These are phyloP conservation scores for Leucophenga maculata DNA, from an alignment of 2,888 invertebrate species.

Conservation along the genomic window DNA sequence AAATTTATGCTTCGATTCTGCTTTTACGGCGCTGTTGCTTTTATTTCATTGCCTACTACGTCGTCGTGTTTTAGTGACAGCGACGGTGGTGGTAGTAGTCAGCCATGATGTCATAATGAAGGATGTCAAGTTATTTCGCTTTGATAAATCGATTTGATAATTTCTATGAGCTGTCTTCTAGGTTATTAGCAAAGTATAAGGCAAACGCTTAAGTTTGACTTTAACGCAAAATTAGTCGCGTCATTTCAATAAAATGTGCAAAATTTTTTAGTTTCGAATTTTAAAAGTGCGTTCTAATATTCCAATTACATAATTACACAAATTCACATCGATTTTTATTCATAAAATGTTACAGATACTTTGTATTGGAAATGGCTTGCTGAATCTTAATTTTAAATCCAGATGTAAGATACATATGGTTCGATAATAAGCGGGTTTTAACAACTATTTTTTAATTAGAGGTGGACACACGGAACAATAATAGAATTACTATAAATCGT, in stretches of 20 bases:
- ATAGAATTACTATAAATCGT: too few relatives aligned
- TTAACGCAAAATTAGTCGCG: background rate
- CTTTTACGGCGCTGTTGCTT: constrained; percentile 21
- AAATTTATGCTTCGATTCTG: constrained; percentile 22
- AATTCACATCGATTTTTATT: too few relatives aligned
- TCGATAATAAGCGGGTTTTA: too few relatives aligned
- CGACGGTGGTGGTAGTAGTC: background rate
- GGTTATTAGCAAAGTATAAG: background rate
- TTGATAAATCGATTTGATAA: constrained; percentile 26
- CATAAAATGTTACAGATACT: too few relatives aligned
- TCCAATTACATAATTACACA: too few relatives aligned
- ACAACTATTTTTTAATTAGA: too few relatives aligned
- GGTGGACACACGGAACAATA: too few relatives aligned
- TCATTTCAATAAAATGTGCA: background rate
- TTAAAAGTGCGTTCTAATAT: too few relatives aligned
- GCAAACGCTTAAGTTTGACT: too few relatives aligned
- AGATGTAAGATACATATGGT: too few relatives aligned
- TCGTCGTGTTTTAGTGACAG: background rate
- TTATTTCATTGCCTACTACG: background rate
- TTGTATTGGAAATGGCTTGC: too few relatives aligned
- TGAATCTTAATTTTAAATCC: too few relatives aligned
- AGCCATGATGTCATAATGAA: constrained; percentile 25
- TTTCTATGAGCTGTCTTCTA: constrained; percentile 18
- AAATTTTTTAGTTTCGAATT: background rate
- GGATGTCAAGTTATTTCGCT: constrained; percentile 15